phyloP scores from a whole-genome alignment of 2,888 invertebrate species.

The Linyphia triangularis region DNA sequence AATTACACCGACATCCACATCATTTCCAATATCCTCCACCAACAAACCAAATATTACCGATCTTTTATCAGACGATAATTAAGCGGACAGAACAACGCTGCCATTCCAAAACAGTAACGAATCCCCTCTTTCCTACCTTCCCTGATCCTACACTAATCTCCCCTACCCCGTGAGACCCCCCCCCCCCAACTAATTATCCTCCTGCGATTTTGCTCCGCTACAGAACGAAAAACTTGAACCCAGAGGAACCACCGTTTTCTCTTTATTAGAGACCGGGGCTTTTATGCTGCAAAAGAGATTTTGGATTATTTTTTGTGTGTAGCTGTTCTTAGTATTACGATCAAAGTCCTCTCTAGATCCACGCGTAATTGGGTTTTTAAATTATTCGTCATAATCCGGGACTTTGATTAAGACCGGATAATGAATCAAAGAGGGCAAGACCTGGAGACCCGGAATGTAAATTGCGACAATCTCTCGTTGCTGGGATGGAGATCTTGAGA shows the following conservation, averaged over 20 bases:
- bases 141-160: neutral
- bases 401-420: conserved; percentile 72
- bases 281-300: conserved; percentile 3
- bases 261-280: conserved; percentile 22
- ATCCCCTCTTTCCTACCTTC: neutral
- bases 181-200: conserved; percentile 24
- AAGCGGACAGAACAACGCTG: neutral
- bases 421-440: conserved; percentile 42
- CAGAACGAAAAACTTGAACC: conserved; percentile 23
- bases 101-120: too few relatives aligned
- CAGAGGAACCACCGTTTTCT: conserved; percentile 15
- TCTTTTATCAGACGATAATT: too few relatives aligned
- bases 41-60: neutral
- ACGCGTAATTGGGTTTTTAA: conserved; percentile 71
- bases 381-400: conserved; percentile 66
- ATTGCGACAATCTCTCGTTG: too few relatives aligned
- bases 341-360: conserved; percentile 1
- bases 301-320: conserved; percentile 1
- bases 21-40: neutral
- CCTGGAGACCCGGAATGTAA: neutral
- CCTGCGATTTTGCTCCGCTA: neutral
- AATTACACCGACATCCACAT: neutral
- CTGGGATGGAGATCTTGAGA: too few relatives aligned
- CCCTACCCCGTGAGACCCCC: neutral
- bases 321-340: neutral